Evolutionary conservation across 2,888 invertebrate genomes (phyloP).

Genomic region (Cheilosia impressa): DNA sequence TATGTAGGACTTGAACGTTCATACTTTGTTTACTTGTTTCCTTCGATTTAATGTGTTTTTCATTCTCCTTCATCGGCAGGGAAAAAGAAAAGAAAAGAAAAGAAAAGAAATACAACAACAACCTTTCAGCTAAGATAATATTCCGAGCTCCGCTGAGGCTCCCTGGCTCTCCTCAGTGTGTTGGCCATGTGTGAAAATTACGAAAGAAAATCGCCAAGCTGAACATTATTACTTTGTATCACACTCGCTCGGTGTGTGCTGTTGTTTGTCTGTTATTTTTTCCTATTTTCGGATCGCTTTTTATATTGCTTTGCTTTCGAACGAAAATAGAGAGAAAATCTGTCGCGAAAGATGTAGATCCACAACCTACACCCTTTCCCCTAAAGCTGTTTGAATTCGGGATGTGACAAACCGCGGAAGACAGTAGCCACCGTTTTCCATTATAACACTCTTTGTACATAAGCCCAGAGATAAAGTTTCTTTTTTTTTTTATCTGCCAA

Average conservation of each 20-base stretch:
- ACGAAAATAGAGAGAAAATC: constrained; percentile 1
- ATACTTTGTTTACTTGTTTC: constrained; percentile 17
- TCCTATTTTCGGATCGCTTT: constrained; percentile 25
- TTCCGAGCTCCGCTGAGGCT: background rate
- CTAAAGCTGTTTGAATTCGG: constrained; percentile 27
- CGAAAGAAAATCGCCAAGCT: constrained; percentile 17
- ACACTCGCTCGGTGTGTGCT: background rate
- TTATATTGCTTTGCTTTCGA: background rate
- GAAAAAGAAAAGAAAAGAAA: background rate
- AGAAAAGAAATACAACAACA: background rate
- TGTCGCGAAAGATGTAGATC: background rate
- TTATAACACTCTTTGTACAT: constrained; percentile 68
- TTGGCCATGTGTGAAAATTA: constrained; percentile 8
- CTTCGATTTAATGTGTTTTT: constrained; percentile 21
- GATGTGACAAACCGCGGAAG: constrained; percentile 69
- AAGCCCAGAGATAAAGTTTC: constrained; percentile 52
- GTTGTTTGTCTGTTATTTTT: constrained; percentile 33
- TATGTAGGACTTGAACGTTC: background rate
- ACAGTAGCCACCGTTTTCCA: constrained; percentile 70
- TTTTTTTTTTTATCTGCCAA: constrained; percentile 46
- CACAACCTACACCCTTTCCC: background rate
- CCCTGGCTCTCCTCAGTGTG: background rate
- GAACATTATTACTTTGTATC: constrained; percentile 16
- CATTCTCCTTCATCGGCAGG: background rate
- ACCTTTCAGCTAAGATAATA: background rate